phyloP scores from a whole-genome alignment of 2,888 invertebrate species.

The Linnaemya tessellans region DNA sequence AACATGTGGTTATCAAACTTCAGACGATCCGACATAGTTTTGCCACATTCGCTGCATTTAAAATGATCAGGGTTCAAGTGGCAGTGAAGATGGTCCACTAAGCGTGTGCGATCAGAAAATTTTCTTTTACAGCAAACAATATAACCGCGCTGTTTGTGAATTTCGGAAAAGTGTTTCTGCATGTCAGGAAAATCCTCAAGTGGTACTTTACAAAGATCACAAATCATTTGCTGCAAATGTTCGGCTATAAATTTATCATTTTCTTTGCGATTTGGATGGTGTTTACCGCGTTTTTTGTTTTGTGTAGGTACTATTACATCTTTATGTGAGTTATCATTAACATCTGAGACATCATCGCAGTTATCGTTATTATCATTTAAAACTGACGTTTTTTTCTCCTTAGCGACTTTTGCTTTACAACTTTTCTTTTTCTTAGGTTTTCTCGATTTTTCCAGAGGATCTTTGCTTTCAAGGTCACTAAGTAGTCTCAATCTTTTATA shows the following conservation, averaged over 20 bases:
- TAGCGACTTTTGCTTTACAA: not conserved
- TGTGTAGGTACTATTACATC: not conserved
- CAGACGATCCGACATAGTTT: slow-evolving; percentile 78
- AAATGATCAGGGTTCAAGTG: slow-evolving; percentile 82
- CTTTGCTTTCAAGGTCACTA: not conserved
- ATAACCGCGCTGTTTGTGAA: slow-evolving; percentile 77
- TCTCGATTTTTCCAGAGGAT: slow-evolving; percentile 40
- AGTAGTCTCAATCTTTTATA: slow-evolving; percentile 9
- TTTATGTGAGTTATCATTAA: not conserved
- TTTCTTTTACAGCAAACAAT: slow-evolving; percentile 81
- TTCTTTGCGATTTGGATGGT: slow-evolving; percentile 50
- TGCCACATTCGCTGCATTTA: slow-evolving; percentile 79
- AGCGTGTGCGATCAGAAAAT: slow-evolving; percentile 79
- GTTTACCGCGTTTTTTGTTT: slow-evolving; percentile 23
- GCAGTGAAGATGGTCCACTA: slow-evolving; percentile 81
- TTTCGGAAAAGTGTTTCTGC: slow-evolving; percentile 60
- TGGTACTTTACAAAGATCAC: slow-evolving; percentile 49
- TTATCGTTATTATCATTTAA: slow-evolving; percentile 15
- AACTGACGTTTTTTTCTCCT: not conserved
- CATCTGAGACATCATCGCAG: not conserved
- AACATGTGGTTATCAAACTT: slow-evolving; percentile 75
- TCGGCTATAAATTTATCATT: slow-evolving; percentile 59
- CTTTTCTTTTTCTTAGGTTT: slow-evolving; percentile 14
- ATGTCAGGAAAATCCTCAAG: slow-evolving; percentile 59
- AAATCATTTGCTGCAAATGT: slow-evolving; percentile 43